These are phyloP conservation scores for Nasonovia ribisnigri DNA, from an alignment of 2,888 invertebrate species.

Conservation along the genomic window DNA sequence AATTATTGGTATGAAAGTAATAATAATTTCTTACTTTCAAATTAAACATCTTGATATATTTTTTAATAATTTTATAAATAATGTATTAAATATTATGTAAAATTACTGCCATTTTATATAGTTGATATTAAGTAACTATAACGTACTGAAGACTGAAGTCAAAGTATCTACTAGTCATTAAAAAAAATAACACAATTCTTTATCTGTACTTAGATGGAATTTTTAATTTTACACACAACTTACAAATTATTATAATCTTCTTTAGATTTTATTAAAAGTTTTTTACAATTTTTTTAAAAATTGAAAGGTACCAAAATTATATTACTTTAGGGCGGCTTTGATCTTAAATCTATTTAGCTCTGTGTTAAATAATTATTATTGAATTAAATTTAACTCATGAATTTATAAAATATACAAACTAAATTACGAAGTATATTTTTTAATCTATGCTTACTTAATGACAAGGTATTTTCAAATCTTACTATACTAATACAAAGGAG, in stretches of 20 bases:
- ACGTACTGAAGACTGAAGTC: neutral
- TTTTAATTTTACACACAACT: neutral
- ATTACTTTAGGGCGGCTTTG: too few relatives aligned
- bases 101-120: neutral
- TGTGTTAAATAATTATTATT: too few relatives aligned
- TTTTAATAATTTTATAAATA: conserved; percentile 13
- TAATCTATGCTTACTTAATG: too few relatives aligned
- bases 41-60: neutral
- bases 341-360: too few relatives aligned
- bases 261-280: neutral
- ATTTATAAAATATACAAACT: too few relatives aligned
- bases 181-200: neutral
- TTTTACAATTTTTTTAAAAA: too few relatives aligned
- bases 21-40: conserved; percentile 17
- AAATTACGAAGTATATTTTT: too few relatives aligned
- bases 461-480: too few relatives aligned
- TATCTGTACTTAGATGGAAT: neutral
- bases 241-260: neutral
- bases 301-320: too few relatives aligned
- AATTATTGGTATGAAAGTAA: conserved; percentile 9
- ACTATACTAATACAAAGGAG: too few relatives aligned
- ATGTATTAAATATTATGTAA: neutral
- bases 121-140: neutral
- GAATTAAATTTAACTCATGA: too few relatives aligned
- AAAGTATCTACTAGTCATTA: conserved; percentile 17